Evolutionary conservation across 2,113 vertebrate species (phyloP), one percentile per base, ranked within the genome.

Genomic region (Zapus hudsonius): DNA sequence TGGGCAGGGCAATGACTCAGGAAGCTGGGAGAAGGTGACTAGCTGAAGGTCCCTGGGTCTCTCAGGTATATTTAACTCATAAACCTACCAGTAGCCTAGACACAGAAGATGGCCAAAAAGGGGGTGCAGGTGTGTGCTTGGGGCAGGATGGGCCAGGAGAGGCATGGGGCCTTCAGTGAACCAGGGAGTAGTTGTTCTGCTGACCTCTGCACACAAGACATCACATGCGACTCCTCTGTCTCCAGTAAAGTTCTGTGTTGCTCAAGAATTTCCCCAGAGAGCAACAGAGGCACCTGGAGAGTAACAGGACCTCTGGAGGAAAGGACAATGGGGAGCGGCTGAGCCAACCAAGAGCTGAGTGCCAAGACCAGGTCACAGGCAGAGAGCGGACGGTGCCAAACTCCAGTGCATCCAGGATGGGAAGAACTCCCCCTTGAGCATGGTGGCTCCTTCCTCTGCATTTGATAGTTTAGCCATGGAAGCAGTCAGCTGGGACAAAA

Each of bases 1-100:
- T 29, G 63, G 87, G 87, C 84, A 4, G 64, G 89, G 92, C 91
- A 88, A 40, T 91, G 94, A 95, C 89, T 96, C 96, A 95, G 74
- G 70, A 92, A 72, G 69, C 42, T 73, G 73, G 76, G n/a, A 16
- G 44, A 19, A 33, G 89, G 42, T 87, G 90, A 76, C 59, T 78
- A 64, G 87, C 57, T 92, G 27, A 78, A 40, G 63, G 23, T n/a
- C n/a, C n/a, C n/a, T n/a, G n/a, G n/a, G n/a, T n/a, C n/a, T n/a
- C 67, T 91, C 63, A 74, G 87, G 63, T 83, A 25, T 79, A 89
- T 79, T 95, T 87, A 69, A 91, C 64, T 95, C 42, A 52, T 69
- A 69, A 84, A 87, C 36, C 84, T 69, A 59, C 25, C 19, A 84
- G 80, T 92, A 55, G 70, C 70, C 91, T 57, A 23, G 67, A 25